phyloP scores from a whole-genome alignment of 1,140 invertebrate genomes.

The Drosophila nigrodunni region DNA sequence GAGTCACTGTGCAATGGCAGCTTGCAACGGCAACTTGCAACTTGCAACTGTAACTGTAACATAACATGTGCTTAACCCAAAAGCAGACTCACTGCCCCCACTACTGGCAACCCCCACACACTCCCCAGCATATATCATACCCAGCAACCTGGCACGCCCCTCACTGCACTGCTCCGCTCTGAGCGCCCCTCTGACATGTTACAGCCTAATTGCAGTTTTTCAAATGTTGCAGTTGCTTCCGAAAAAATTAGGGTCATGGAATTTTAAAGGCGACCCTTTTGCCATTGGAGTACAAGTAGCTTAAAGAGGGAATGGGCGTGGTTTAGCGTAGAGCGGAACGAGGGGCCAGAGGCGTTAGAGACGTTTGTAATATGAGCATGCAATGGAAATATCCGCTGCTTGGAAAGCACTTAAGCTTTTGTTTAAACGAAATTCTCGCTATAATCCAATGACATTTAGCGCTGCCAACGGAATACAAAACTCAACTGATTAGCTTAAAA shows the following conservation, averaged over 20 bases:
- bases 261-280: conserved; percentile 49
- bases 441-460: conserved; percentile 17
- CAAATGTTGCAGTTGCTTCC: conserved; percentile 65
- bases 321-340: neutral
- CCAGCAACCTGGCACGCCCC: no score
- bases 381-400: conserved; percentile 27
- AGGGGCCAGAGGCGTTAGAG: neutral
- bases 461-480: neutral
- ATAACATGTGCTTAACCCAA: conserved; percentile 70
- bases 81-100: conserved; percentile 44
- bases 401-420: conserved; percentile 34
- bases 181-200: conserved; percentile 37
- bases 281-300: conserved; percentile 24
- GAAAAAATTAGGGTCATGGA: conserved; percentile 67
- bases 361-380: conserved; percentile 37
- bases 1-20: conserved; percentile 48
- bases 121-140: neutral
- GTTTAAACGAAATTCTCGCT: conserved; percentile 31
- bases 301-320: neutral
- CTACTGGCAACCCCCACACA: neutral
- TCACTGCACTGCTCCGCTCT: no score
- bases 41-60: conserved; percentile 51
- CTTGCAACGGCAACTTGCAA: conserved; percentile 32
- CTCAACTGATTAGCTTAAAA: neutral
- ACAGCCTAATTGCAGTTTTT: conserved; percentile 67